Percentiles rank a stretch among this genome's conserved stretches.
Conservation (phyloP, 2,113 vertebrate genomes). For the Callipepla californica region DNA sequence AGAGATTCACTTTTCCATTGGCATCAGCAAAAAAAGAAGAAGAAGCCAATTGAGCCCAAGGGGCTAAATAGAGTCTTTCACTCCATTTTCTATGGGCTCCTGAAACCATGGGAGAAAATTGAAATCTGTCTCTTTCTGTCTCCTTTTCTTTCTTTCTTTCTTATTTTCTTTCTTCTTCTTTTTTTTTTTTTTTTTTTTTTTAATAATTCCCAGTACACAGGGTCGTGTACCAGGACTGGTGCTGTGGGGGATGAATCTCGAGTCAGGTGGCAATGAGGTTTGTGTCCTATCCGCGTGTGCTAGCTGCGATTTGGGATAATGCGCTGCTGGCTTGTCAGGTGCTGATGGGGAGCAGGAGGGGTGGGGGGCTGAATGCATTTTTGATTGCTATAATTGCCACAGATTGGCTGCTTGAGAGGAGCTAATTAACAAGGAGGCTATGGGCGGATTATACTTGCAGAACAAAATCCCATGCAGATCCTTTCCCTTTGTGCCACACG, state of each 20-base stretch:
- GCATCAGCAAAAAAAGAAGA: conserved; percentile 18
- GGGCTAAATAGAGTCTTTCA: conserved; percentile 59
- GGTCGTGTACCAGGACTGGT: conserved; percentile 15
- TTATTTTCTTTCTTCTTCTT: background rate
- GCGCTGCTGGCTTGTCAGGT: conserved; percentile 75
- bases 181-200: background rate
- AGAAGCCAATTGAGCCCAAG: conserved; percentile 22
- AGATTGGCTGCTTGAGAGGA: conserved; percentile 79
- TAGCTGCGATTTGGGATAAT: conserved; percentile 61
- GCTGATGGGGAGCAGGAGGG: conserved; percentile 70
- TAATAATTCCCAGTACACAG: conserved; percentile 33
- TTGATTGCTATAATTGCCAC: conserved; percentile 84
- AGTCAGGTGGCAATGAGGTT: conserved; percentile 49
- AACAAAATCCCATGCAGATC: conserved; percentile 76
- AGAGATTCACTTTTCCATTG: conserved; percentile 48
- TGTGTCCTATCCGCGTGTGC: conserved; percentile 44
- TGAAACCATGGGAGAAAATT: conserved; percentile 49
- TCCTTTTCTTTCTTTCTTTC: conserved; percentile 17
- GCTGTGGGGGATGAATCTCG: conserved; percentile 42
- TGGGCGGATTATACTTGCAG: conserved; percentile 76
- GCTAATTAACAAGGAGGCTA: conserved; percentile 78
- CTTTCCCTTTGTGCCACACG: conserved; percentile 76
- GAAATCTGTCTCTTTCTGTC: conserved; percentile 51
- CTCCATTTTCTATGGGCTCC: conserved; percentile 22
- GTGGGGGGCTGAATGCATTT: conserved; percentile 79